Evolutionary conservation across 1,140 invertebrate species (phyloP), one percentile per base, ranked within the genome.

Genomic region (Archivesica marissinica): DNA sequence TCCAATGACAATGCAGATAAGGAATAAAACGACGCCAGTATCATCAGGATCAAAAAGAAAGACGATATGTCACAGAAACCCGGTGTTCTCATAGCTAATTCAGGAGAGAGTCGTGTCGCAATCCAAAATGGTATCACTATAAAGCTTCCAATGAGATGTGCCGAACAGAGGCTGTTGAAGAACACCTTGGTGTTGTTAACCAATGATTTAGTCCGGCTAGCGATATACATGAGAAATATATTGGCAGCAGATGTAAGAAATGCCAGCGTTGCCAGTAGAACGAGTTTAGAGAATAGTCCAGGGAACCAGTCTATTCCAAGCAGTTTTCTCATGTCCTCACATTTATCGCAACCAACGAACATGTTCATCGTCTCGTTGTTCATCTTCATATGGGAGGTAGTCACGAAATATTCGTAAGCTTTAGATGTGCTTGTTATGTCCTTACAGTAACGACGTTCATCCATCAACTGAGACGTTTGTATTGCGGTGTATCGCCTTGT

Each of bases 1-100:
- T 85, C 82, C 33, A 85, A 25, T 17, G 82, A 85, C 13, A 85
- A 25, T 30, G 82, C 82, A 4, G 82, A 77, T 47, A 85, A 28
- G 6, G 82, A 85, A 70, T 85, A 85, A 44, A 85, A 78, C 30
- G 82, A 77, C 13, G 82, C 52, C 0, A 85, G 25, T 38, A 85
- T 85, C 82, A 85, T 78, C 15, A 85, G 50, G n/a, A 85, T 85
- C 82, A 74, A 77, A 39, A 85, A 70, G 61, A 68, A 85, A 25
- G 82, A 66, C 1, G 47, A 23, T 6, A 52, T 17, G 13, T 77
- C n/a, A 44, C 82, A 85, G n/a, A 85, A 78, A 9, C 41, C 38
- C 13, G 33, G 30, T 30, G 74, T 70, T 6, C 23, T 47, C 38
- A 35, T 15, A 28, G 82, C 82, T 15, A 85, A 17, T 4, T 70